Base-by-base conservation (phyloP, 2,113 vertebrate genomes). In the Nymphicus hollandicus region DNA sequence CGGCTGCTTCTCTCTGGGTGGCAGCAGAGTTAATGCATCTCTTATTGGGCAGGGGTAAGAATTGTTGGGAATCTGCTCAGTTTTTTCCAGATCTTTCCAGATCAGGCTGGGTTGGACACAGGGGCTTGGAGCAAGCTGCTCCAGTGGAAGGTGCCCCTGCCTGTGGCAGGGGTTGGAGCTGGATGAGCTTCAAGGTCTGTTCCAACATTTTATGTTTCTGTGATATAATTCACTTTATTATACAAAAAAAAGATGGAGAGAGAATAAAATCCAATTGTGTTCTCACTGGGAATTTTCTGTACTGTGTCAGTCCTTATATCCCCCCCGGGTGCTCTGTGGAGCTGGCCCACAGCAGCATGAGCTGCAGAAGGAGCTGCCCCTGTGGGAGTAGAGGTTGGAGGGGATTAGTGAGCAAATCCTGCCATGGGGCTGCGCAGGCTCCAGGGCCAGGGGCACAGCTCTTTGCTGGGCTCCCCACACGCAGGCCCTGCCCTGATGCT, bases 401-500 rank as follows among this genome's bases (percentile, higher is more conserved):
- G 52, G 13, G 16, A 17, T 31, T 23, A 72, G 39, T 23, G 81
- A 73, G 53, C 16, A 64, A 64, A 55, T 39, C 63, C 81, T n/a
- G 10, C 71, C 2, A 0, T 33, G 50, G 55, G 31, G 20, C 28
- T 7, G 33, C 13, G 13, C 22, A 22, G 53, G 25, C 35, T 49
- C 29, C 2, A 4, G 71, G n/a, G 14, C 61, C 3, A 7, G 52
- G 2, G 15, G 61, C 33, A 15, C 2, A 1, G 61, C 79, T 61
- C 14, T 29, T 49, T 33, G 55, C 47, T 2, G 1, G 47, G 41
- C 15, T 41, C 11, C 2, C 69, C 8, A 18, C 6, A 1, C 1
- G 33, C 52, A 2, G 4, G 1, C 68, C 41, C 2, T 1, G 11
- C 9, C 61, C 44, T 3, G 4, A 8, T 1, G 6, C 17, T 6